phyloP scores from a whole-genome alignment of 2,113 vertebrate genomes.

The Tachycineta bicolor region DNA sequence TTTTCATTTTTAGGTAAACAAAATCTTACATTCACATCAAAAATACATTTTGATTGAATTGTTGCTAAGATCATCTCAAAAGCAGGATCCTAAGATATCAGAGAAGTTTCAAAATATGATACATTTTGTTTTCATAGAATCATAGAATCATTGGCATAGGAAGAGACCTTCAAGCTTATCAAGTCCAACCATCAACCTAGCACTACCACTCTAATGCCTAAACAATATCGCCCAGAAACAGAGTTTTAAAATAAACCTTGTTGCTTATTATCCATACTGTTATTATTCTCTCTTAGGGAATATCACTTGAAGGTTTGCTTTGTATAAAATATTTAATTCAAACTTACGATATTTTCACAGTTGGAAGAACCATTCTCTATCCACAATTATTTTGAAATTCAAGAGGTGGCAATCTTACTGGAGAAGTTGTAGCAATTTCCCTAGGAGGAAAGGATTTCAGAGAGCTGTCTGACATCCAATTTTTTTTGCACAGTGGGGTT shows the following conservation, averaged over 20 bases:
- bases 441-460: background rate
- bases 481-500: background rate
- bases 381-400: background rate
- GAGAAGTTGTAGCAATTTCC: background rate
- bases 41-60: background rate
- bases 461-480: background rate
- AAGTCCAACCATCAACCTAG: accelerated
- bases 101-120: background rate
- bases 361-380: background rate
- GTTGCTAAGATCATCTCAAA: background rate
- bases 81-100: background rate
- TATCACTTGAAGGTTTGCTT: background rate
- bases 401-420: background rate
- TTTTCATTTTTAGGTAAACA: background rate
- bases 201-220: background rate
- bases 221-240: background rate
- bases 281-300: background rate
- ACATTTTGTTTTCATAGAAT: background rate
- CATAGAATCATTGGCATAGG: accelerated
- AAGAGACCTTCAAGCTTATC: background rate
- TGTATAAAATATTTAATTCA: background rate
- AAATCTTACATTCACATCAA: background rate
- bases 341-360: background rate
- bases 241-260: background rate
- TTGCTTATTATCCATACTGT: background rate